phyloP scores from a whole-genome alignment of 2,888 invertebrate genomes.

The Amiota mariae region DNA sequence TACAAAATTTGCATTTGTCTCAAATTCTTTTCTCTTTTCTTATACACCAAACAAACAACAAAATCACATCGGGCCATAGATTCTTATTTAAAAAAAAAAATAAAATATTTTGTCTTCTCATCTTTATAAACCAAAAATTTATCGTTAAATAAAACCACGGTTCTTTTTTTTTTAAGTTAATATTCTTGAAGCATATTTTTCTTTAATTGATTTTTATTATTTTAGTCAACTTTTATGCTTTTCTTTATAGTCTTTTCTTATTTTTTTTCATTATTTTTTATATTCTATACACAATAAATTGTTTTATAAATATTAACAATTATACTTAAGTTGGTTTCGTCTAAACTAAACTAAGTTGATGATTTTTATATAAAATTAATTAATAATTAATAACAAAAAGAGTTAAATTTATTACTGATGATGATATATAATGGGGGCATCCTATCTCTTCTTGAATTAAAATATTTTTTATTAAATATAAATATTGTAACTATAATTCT shows the following conservation, averaged over 20 bases:
- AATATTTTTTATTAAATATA: too few species aligned
- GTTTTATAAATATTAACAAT: slow-evolving; percentile 60
- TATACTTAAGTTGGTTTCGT: slow-evolving; percentile 14
- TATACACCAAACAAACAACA: slow-evolving; percentile 44
- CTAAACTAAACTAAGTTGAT: background rate
- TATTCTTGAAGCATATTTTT: slow-evolving; percentile 50
- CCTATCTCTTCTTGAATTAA: too few species aligned
- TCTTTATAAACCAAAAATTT: slow-evolving; percentile 51
- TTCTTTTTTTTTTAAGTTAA: slow-evolving; percentile 49
- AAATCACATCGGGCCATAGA: slow-evolving; percentile 49
- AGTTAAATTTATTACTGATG: too few species aligned
- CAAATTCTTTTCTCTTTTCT: slow-evolving; percentile 34
- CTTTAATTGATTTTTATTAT: slow-evolving; percentile 50
- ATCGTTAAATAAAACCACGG: slow-evolving; percentile 70
- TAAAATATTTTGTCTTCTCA: slow-evolving; percentile 49
- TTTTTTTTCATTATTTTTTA: too few species aligned
- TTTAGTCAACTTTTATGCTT: slow-evolving; percentile 57
- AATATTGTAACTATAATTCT: too few species aligned
- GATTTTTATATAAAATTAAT: slow-evolving; percentile 18
- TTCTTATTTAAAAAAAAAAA: slow-evolving; percentile 36
- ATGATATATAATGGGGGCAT: too few species aligned
- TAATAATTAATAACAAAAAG: too few species aligned
- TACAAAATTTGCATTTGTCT: slow-evolving; percentile 52
- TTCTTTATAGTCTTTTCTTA: slow-evolving; percentile 36
- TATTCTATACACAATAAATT: slow-evolving; percentile 61